Evolutionary conservation across 2,888 invertebrate species (phyloP), one percentile per base, ranked within the genome.

Genomic region (Pediacus dermestoides): DNA sequence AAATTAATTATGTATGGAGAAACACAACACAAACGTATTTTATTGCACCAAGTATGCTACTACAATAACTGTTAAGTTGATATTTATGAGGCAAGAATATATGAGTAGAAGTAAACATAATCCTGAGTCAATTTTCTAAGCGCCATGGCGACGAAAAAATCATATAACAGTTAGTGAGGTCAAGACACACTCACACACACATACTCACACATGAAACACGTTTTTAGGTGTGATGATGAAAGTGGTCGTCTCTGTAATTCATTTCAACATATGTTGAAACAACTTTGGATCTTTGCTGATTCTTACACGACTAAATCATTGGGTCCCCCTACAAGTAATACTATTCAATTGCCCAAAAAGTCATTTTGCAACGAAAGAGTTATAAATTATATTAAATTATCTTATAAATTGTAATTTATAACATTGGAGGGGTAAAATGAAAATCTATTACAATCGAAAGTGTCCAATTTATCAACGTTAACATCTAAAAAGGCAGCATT

Each of bases 401-500:
- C 28, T 14, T n/a, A 10, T 10, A 4, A 14, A 28, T 28, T 28
- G 28, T 28, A 28, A 28, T 28, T 28, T 28, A 28, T 28, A 11
- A 28, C 3, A 10, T 3, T 28, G 10, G 8, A 10, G 12, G 14
- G 10, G 10, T 12, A 10, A 37, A 44, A 47, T 47, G 42, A 40
- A 45, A 47, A 49, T 46, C 50, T 46, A 53, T 50, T 46, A 54
- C 36, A 48, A 47, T 48, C 42, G 46, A 48, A 46, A 46, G 48
- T 46, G 46, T 48, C 27, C 26, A 34, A 48, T 50, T 43, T 45
- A 50, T 53, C 47, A 47, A 37, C 39, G 42, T 44, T 44, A 44
- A 30, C 47, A 39, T 41, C 35, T 36, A 42, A 44, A 42, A 44
- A 36, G 42, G 42, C 28, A 30, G 27, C 25, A 39, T 36, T 42